A percentile compares a stretch with the other conserved stretches of the same genome.
Evolutionary conservation across 2,888 invertebrate genomes (phyloP).

Genomic region (Limnephilus marmoratus): DNA sequence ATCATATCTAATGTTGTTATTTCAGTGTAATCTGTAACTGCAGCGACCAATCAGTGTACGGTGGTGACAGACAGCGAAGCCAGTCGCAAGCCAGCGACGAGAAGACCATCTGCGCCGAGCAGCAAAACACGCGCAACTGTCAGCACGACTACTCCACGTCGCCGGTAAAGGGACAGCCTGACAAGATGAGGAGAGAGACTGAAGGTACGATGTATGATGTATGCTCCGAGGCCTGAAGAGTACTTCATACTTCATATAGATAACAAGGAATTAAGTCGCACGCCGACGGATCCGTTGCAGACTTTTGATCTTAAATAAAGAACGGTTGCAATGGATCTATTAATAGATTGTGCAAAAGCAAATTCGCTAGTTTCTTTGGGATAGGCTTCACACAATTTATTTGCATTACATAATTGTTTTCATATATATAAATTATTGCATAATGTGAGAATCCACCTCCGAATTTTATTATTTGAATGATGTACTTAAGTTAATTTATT

Average conservation of each 20-base stretch:
- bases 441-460: no score
- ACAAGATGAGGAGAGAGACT: constrained; percentile 78
- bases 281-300: neutral
- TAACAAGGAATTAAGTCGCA: no score
- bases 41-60: constrained; percentile 68
- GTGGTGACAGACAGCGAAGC: constrained; percentile 73
- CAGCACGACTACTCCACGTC: constrained; percentile 82
- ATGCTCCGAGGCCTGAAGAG: neutral
- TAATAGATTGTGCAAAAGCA: no score
- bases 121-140: constrained; percentile 82
- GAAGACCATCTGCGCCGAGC: constrained; percentile 80
- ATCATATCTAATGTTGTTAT: neutral
- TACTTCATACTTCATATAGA: neutral
- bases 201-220: constrained; percentile 71
- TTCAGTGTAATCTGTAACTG: constrained; percentile 74
- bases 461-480: no score
- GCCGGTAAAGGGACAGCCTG: constrained; percentile 74
- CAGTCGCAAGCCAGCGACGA: constrained; percentile 78
- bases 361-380: no score
- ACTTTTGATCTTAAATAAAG: neutral
- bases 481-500: no score
- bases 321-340: no score
- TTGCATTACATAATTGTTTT: no score
- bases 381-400: no score
- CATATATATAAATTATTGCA: no score